These are phyloP conservation scores for Pantelozetes paolii DNA, from an alignment of 2,888 invertebrate species.

Conservation along the genomic window DNA sequence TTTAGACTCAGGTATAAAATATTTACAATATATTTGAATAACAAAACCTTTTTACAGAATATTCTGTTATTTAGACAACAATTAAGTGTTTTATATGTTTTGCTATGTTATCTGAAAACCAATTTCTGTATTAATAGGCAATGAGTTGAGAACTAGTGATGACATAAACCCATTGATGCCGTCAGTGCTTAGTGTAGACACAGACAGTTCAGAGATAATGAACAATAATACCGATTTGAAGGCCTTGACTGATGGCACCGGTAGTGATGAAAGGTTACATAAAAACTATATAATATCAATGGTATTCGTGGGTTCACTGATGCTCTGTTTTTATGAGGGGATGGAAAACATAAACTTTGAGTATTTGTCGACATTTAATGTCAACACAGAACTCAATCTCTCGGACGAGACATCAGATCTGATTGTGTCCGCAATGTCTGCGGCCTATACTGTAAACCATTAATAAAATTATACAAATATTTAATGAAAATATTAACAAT, in stretches of 20 bases:
- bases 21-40: not conserved
- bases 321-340: slow-evolving; percentile 39
- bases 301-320: slow-evolving; percentile 12
- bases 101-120: too few species aligned
- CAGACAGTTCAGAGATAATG: not conserved
- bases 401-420: slow-evolving; percentile 25
- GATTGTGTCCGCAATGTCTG: slow-evolving; percentile 48
- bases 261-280: not conserved
- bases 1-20: slow-evolving; percentile 10
- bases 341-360: slow-evolving; percentile 42
- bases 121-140: not conserved
- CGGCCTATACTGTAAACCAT: slow-evolving; percentile 28
- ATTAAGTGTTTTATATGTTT: too few species aligned
- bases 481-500: too few species aligned
- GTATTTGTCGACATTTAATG: slow-evolving; percentile 36
- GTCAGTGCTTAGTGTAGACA: not conserved
- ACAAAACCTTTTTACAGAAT: not conserved
- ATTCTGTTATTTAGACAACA: too few species aligned
- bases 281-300: slow-evolving; percentile 12
- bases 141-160: not conserved
- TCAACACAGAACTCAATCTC: slow-evolving; percentile 34
- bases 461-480: not conserved
- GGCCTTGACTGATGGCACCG: not conserved
- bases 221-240: not conserved
- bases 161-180: not conserved